Base-by-base conservation (phyloP, 2,797 vertebrate species). In the Rhabdomys pumilio region DNA sequence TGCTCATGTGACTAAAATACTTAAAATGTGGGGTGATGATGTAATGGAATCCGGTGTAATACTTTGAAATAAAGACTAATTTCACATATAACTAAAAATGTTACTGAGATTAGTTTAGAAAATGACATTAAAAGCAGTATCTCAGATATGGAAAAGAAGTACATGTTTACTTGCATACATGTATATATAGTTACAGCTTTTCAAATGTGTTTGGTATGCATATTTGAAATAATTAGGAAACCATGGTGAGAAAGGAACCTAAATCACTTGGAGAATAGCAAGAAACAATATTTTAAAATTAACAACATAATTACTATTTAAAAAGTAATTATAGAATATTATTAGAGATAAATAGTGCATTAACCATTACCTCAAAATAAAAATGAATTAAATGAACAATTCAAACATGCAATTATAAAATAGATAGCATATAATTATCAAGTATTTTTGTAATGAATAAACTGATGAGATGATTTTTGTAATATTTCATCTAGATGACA, bases 291-390 rank as follows among this genome's bases (percentile, higher is more conserved):
- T 85, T 38, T 44, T 55, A 22, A 85, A 67, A 85, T 24, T 50
- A 67, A 85, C 41, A 85, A 50, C 63, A 47, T 65, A 65, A 65
- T 22, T 84, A 47, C 73, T 91, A 8, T 90, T 88, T 93, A 15
- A 65, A 75, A 73, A 75, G 47, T 75, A 26, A 79, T 24, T 72
- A 77, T 59, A 90, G n/a, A 83, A 53, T 59, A 14, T 87, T 22
- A 29, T 73, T 79, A 79, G n/a, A 79, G 65, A 80, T 34, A 20
- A 38, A 73, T 53, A 59, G 2, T 59, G 26, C n/a, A 57, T 73
- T 50, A 11, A 73, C 59, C 0, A 47, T 57, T 84, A 72, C 38
- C 31, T 63, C 83, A 76, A 92, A 72, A 5, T 31, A 94, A 91
- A 91, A 88, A 63, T 72, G 47, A 50, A 63, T 44, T 53, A 91